These are phyloP conservation scores for Drosophila monieri DNA, from an alignment of 2,888 invertebrate genomes.

Conservation along the genomic window DNA sequence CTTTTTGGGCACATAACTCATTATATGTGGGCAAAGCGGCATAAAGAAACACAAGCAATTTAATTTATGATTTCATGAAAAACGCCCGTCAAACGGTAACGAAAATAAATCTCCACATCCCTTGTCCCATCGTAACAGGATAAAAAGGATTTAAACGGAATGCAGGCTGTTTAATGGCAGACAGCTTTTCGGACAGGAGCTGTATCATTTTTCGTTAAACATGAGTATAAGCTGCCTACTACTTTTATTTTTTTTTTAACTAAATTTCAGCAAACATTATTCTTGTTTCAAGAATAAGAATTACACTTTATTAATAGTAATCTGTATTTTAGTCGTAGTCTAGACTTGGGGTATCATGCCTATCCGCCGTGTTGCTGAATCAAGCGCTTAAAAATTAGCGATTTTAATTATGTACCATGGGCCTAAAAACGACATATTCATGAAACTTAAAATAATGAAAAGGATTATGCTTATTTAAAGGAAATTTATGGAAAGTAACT, in stretches of 20 bases:
- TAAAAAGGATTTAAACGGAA: not conserved
- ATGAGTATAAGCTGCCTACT: not conserved
- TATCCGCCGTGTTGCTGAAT: slow-evolving; percentile 1
- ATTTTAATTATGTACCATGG: slow-evolving; percentile 1
- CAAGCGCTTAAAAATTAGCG: not conserved
- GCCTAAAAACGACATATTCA: not conserved
- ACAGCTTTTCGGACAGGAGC: not conserved
- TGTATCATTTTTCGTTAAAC: not conserved
- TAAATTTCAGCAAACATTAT: too few relatives aligned
- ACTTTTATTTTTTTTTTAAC: too few relatives aligned
- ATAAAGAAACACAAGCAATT: slow-evolving; percentile 63
- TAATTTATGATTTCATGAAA: slow-evolving; percentile 69
- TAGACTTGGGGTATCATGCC: slow-evolving; percentile 1
- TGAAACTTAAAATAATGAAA: not conserved
- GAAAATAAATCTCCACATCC: slow-evolving; percentile 55
- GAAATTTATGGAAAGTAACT: too few relatives aligned
- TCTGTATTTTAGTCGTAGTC: not conserved
- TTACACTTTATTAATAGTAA: not conserved
- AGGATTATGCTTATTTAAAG: too few relatives aligned
- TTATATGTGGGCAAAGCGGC: slow-evolving; percentile 42
- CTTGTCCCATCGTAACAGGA: not conserved
- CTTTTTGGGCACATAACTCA: slow-evolving; percentile 51
- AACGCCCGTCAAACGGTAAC: slow-evolving; percentile 43
- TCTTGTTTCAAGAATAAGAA: not conserved
- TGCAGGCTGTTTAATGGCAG: not conserved